Conservation (phyloP, 2,113 vertebrate species). For the Micromys minutus region DNA sequence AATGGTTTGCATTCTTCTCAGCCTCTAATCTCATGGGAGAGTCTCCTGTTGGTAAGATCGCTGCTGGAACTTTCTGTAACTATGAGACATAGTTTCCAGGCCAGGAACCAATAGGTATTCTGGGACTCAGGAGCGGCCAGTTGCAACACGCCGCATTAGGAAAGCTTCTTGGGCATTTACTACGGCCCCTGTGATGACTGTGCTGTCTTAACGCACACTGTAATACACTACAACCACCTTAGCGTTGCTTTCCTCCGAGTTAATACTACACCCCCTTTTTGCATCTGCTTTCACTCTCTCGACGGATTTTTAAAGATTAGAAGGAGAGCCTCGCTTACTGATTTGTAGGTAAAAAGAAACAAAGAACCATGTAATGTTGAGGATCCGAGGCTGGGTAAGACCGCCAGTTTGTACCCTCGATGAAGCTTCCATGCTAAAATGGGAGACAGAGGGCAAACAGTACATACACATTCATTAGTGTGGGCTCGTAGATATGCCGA, state of each 20-base stretch:
- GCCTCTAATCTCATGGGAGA: accelerated
- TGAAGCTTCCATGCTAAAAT: neutral
- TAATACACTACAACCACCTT: neutral
- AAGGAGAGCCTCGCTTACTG: neutral
- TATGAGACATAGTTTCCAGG: neutral
- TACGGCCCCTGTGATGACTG: neutral
- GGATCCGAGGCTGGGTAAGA: neutral
- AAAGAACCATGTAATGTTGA: neutral
- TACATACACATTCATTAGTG: neutral
- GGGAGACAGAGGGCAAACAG: neutral
- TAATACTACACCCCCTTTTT: neutral
- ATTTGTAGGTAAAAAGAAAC: neutral
- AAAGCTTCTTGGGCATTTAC: neutral
- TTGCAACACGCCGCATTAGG: neutral
- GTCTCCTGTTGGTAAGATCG: neutral
- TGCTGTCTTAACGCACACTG: neutral
- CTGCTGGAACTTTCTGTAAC: neutral
- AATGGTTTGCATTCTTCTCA: neutral
- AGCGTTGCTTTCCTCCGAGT: neutral
- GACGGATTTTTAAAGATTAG: slow-evolving; percentile 1
- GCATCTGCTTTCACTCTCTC: neutral
- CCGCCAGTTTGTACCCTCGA: neutral
- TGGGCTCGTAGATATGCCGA: neutral
- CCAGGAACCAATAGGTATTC: neutral
- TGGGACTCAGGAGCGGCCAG: too few species aligned